These are phyloP conservation scores for Cylindroiulus punctatus DNA, from an alignment of 2,888 invertebrate genomes.

Conservation along the genomic window DNA sequence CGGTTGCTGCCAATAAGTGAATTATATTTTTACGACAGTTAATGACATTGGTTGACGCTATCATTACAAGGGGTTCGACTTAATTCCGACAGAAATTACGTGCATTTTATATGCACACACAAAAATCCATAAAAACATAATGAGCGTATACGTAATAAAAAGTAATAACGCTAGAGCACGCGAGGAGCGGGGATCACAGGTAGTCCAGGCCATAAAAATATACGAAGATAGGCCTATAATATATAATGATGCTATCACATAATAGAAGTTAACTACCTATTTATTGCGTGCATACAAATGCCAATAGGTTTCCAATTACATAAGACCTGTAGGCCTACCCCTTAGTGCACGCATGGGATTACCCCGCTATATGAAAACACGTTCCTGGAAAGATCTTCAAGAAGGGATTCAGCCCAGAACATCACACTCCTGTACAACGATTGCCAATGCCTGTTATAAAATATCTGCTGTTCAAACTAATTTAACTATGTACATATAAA, in stretches of 20 bases:
- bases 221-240: conserved; percentile 6
- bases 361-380: not conserved
- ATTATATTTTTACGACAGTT: conserved; percentile 24
- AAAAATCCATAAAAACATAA: conserved; percentile 42
- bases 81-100: conserved; percentile 20
- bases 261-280: conserved; percentile 47
- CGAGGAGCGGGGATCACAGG: not conserved
- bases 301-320: conserved; percentile 46
- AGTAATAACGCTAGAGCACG: conserved; percentile 12
- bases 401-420: too few relatives aligned
- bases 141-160: conserved; percentile 44
- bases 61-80: conserved; percentile 45
- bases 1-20: conserved; percentile 36
- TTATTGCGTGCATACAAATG: conserved; percentile 37
- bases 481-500: too few relatives aligned
- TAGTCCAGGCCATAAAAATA: conserved; percentile 2
- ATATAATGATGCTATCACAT: conserved; percentile 43
- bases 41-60: conserved; percentile 39
- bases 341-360: conserved; percentile 14
- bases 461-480: too few relatives aligned
- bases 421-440: too few relatives aligned
- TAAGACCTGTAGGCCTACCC: not conserved
- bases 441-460: too few relatives aligned
- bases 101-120: conserved; percentile 20
- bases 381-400: too few relatives aligned